These are phyloP conservation scores for Caenorhabditis becei DNA, from an alignment of 2,888 invertebrate genomes.

Conservation along the genomic window DNA sequence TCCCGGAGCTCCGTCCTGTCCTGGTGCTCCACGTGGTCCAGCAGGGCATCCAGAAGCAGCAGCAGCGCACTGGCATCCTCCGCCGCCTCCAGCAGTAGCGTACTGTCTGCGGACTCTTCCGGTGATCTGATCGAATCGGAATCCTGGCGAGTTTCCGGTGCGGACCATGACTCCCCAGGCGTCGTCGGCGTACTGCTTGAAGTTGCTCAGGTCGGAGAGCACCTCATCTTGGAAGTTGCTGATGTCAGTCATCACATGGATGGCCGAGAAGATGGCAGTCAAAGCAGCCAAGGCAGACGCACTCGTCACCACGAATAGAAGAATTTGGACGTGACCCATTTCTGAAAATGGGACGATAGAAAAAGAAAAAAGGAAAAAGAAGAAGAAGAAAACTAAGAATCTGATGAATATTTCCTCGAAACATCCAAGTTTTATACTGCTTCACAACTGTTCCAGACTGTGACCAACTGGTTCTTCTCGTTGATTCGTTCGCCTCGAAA, in stretches of 20 bases:
- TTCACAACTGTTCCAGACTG: constrained; percentile 24
- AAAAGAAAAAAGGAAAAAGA: not conserved
- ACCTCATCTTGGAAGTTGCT: constrained; percentile 59
- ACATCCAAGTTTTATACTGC: constrained; percentile 32
- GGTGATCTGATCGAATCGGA: constrained; percentile 60
- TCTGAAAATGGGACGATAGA: too few relatives aligned
- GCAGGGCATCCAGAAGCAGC: constrained; percentile 67
- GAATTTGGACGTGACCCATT: constrained; percentile 63
- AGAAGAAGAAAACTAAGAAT: not conserved
- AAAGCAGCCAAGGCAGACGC: constrained; percentile 58
- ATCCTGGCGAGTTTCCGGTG: constrained; percentile 45
- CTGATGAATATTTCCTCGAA: not conserved
- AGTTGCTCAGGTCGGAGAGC: constrained; percentile 45
- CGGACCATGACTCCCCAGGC: constrained; percentile 66
- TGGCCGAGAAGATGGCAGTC: constrained; percentile 55
- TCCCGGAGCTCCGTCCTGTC: constrained; percentile 64
- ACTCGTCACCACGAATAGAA: constrained; percentile 54
- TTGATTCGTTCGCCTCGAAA: constrained; percentile 6
- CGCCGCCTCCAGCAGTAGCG: constrained; percentile 55
- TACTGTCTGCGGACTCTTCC: constrained; percentile 61
- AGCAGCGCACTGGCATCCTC: constrained; percentile 64
- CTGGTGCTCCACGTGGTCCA: too few relatives aligned
- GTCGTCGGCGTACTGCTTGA: constrained; percentile 63
- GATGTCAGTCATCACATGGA: constrained; percentile 64
- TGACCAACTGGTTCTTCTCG: constrained; percentile 32